Evolutionary conservation across 2,797 vertebrate species (phyloP), one percentile per base, ranked within the genome.

Genomic region (Karalla daura): DNA sequence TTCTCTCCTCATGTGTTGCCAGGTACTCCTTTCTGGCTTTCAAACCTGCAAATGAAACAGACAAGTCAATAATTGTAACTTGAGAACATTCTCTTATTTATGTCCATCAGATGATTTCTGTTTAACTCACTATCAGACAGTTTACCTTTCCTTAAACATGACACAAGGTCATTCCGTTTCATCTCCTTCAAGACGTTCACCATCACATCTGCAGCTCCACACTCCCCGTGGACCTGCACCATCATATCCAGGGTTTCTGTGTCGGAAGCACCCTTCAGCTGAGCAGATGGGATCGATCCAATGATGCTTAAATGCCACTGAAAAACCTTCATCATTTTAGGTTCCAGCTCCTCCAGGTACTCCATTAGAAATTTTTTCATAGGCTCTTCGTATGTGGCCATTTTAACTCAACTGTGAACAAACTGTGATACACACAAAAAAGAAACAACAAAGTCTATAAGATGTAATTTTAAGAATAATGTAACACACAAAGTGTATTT

Each of bases 241-340:
- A 61, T 24, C 14, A 6, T 25, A 28, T 60, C 64, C 45, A 52
- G 37, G 21, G 39, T 52, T 10, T 45, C 2, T 4, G 9, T n/a
- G n/a, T 17, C 23, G 54, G 13, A 14, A 1, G 15, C 14, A 0
- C n/a, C 25, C 40, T 53, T n/a, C n/a, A 61, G 32, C 55, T 45
- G n/a, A 2, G 27, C 15, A 11, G 0, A 24, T 0, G 0, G 6
- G 25, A 61, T 25, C 5, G 2, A 12, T 33, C 54, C 52, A 1
- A 15, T 2, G 18, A 1, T 20, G 13, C 2, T 0, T 40, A 60
- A 12, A 12, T 18, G 1, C 47, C 47, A 61, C 5, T 61, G 24
- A 47, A 70, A 70, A 3, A 0, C 0, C 0, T 0, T 20, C 32
- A 53, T 24, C 3, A 3, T 1, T 0, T 0, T 0, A 0, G 33